phyloP scores from a whole-genome alignment of 1,140 invertebrate species.

The Nephotettix cincticeps region DNA sequence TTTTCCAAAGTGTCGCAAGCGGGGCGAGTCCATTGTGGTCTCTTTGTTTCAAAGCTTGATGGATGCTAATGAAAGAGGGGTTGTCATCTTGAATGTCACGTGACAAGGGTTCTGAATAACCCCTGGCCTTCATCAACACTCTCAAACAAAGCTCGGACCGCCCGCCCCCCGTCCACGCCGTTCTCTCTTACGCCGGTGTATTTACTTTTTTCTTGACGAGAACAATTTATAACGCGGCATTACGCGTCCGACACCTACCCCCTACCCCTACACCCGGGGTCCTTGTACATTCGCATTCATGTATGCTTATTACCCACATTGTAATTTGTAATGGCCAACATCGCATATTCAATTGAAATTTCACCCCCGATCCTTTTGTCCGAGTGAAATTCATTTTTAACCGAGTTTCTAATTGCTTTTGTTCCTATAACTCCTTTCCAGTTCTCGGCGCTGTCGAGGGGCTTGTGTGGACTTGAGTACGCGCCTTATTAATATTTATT shows the following conservation, averaged over 20 bases:
- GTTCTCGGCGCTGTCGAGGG: no score
- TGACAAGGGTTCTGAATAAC: constrained; percentile 25
- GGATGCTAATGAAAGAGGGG: constrained; percentile 37
- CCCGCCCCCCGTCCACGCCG: background rate
- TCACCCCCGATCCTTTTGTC: background rate
- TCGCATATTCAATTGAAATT: constrained; percentile 30
- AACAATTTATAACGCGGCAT: constrained; percentile 23
- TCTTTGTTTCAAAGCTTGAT: constrained; percentile 38
- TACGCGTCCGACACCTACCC: no score
- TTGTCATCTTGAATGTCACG: constrained; percentile 24
- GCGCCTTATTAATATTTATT: no score
- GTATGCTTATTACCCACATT: constrained; percentile 26
- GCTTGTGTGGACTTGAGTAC: no score
- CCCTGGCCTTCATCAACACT: constrained; percentile 13
- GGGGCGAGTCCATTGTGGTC: background rate
- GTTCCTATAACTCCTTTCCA: constrained; percentile 14
- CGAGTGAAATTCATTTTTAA: constrained; percentile 6
- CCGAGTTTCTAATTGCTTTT: constrained; percentile 20
- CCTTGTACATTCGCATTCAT: constrained; percentile 7
- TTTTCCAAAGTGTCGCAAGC: constrained; percentile 10
- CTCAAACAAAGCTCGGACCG: constrained; percentile 12
- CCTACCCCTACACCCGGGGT: background rate
- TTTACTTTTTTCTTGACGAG: background rate
- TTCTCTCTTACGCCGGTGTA: background rate
- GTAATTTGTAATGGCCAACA: constrained; percentile 27